These are phyloP conservation scores for Astur gentilis DNA, from an alignment of 2,113 vertebrate species.

Conservation along the genomic window DNA sequence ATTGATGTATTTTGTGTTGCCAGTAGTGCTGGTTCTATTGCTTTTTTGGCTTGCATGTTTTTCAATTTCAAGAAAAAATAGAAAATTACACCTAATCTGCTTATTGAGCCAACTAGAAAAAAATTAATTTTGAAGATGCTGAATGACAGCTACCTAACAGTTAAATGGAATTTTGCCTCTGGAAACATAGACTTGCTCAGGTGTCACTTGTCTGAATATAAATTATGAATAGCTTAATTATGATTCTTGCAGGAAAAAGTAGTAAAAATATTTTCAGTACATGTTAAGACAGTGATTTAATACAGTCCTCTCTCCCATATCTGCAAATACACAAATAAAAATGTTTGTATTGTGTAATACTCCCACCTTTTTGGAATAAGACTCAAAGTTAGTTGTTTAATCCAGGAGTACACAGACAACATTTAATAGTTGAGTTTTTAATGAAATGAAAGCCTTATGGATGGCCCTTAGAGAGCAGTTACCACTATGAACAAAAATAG, in stretches of 20 bases:
- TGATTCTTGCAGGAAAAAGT: neutral
- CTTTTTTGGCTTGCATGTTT: neutral
- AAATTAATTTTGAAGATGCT: constrained; percentile 43
- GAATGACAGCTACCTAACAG: constrained; percentile 44
- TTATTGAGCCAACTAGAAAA: constrained; percentile 19
- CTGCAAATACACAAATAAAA: neutral
- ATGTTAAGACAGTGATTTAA: constrained; percentile 2
- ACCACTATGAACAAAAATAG: neutral
- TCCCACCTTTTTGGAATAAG: neutral
- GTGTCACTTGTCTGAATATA: constrained; percentile 35
- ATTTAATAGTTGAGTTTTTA: neutral
- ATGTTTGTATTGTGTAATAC: neutral
- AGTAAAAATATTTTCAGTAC: constrained; percentile 29
- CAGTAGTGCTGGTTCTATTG: neutral
- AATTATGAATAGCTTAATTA: constrained; percentile 26
- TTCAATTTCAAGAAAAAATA: neutral
- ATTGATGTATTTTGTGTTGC: neutral
- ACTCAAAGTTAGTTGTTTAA: neutral
- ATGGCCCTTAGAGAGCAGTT: neutral
- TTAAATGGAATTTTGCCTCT: constrained; percentile 26
- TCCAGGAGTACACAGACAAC: neutral
- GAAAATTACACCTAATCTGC: neutral
- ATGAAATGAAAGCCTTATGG: constrained; percentile 1
- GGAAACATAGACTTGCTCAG: constrained; percentile 15
- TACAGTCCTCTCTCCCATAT: neutral